phyloP scores from a whole-genome alignment of 2,888 invertebrate species.

The Drosophila siamana region DNA sequence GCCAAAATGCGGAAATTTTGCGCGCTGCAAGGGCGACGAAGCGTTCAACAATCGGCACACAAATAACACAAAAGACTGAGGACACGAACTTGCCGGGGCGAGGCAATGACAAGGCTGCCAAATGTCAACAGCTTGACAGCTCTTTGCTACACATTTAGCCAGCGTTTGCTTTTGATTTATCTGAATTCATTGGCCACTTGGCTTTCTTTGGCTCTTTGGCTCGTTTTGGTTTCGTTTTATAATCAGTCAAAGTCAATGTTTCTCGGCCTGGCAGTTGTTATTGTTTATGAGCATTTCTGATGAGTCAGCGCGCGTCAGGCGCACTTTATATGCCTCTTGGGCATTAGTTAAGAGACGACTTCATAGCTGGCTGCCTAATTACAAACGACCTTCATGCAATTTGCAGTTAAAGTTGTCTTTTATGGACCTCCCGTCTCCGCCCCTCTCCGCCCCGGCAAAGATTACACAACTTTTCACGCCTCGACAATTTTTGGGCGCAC shows the following conservation, averaged over 20 bases:
- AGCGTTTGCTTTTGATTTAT: constrained; percentile 32
- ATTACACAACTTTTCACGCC: constrained; percentile 71
- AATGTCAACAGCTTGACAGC: constrained; percentile 33
- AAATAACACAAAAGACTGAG: constrained; percentile 64
- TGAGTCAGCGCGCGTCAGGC: constrained; percentile 39
- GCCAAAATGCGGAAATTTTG: constrained; percentile 71
- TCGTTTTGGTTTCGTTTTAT: constrained; percentile 13
- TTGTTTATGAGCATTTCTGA: constrained; percentile 40
- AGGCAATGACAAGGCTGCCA: constrained; percentile 40
- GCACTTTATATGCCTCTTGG: constrained; percentile 22
- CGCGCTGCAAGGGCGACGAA: constrained; percentile 18
- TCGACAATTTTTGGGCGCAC: constrained; percentile 69
- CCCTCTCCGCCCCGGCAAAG: constrained; percentile 12
- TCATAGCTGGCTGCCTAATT: constrained; percentile 65
- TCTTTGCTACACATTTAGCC: constrained; percentile 34
- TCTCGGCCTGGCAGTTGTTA: constrained; percentile 20
- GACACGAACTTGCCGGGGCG: constrained; percentile 63
- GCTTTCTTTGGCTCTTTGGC: constrained; percentile 30
- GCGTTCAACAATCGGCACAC: constrained; percentile 45
- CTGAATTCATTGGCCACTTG: constrained; percentile 31
- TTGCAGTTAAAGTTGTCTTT: constrained; percentile 38
- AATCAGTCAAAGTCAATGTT: constrained; percentile 56
- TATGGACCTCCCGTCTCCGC: constrained; percentile 11
- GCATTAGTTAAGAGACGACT: constrained; percentile 27
- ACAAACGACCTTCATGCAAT: constrained; percentile 68